Base-by-base conservation (phyloP, 2,888 invertebrate genomes). In the Eutolmus rufibarbis region DNA sequence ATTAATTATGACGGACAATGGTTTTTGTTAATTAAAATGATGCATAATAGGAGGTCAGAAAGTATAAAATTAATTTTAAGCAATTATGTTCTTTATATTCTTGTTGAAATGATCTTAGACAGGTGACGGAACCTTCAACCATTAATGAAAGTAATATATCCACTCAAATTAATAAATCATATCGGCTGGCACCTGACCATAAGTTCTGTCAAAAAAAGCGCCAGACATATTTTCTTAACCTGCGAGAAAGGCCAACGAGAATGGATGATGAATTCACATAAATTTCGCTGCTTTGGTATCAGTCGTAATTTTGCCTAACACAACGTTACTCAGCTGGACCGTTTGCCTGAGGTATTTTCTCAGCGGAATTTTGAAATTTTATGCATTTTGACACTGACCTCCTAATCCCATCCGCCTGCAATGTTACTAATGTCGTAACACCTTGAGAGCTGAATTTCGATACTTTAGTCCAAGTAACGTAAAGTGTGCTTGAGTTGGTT, bases 301-400 rank as follows among this genome's bases (percentile, higher is more conserved):
- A 19, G 66, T 66, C 23, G 66, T 66, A 9, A 66, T 66, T 66
- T 66, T 66, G 23, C 12, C 28, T 28, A 66, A 66, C 66, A 12
- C 8, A 66, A 28, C 8, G 23, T 66, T 19, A 28, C 28, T 66
- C 16, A 51, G 51, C 51, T 28, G 23, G 28, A 23, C 66, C 66
- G 19, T 66, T 79, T 46, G 40, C 23, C 78, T 43, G 28, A 46
- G 28, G 43, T 46, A 23, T 79, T 79, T 79, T 79, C 43, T 46
- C 46, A 28, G 7, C 7, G 79, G 79, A 46, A 79, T 79, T 79
- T 79, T 46, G 46, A 79, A 79, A 79, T 43, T 12, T 46, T 28
- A 46, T 79, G 40, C 79, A 28, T 79, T 79, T 79, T 79, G 79
- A 79, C 79, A 79, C 79, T 79, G 79, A 79, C 79, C 79, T 79